Evolutionary conservation across 2,797 vertebrate species (phyloP).

Genomic region (Artibeus lituratus): DNA sequence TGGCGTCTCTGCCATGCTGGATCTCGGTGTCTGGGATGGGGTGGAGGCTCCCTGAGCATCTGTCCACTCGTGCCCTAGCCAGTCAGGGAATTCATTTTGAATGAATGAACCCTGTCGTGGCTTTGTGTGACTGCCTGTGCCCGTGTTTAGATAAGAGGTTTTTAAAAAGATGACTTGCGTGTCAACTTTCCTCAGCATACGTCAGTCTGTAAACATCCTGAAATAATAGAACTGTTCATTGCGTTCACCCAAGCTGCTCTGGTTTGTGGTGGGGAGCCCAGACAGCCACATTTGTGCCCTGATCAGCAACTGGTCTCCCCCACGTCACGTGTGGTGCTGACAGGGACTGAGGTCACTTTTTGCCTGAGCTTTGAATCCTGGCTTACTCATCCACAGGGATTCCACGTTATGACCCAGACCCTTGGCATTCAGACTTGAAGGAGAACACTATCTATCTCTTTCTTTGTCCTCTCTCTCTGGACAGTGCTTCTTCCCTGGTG

Average conservation of each 20-base stretch:
- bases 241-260: background rate
- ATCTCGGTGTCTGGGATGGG: background rate
- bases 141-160: slow-evolving; percentile 46
- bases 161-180: slow-evolving; percentile 1
- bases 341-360: slow-evolving; percentile 30
- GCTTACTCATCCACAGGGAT: background rate
- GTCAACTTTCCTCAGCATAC: background rate
- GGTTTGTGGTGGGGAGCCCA: slow-evolving; percentile 23
- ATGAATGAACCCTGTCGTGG: slow-evolving; percentile 1
- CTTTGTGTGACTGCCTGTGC: background rate
- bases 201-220: slow-evolving; percentile 46
- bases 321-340: background rate
- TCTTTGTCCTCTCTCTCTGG: background rate
- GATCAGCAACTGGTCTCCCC: background rate
- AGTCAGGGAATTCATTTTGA: background rate
- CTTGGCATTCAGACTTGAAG: background rate
- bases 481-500: background rate
- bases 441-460: background rate
- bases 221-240: slow-evolving; percentile 47
- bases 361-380: slow-evolving; percentile 23
- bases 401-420: background rate
- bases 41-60: background rate
- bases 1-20: background rate
- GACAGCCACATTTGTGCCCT: background rate
- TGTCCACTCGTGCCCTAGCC: background rate